Conservation (phyloP, 2,113 vertebrate genomes). For the Alethe diademata region DNA sequence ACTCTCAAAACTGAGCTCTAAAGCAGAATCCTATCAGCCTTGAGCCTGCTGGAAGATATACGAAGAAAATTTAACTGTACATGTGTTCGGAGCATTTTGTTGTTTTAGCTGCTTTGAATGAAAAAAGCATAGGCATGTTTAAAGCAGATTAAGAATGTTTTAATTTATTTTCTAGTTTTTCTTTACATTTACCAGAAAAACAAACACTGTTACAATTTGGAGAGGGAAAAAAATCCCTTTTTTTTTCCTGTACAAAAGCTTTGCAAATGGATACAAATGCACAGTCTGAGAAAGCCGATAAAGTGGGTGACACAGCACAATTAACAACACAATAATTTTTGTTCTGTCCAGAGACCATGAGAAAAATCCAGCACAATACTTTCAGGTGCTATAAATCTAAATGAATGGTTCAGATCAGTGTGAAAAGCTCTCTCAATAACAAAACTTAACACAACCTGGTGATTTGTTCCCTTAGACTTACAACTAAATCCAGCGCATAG, state of each 20-base stretch:
- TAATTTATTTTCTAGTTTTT: not conserved
- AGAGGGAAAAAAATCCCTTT: not conserved
- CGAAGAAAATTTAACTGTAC: not conserved
- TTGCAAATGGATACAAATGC: constrained; percentile 31
- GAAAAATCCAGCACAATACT: constrained; percentile 3
- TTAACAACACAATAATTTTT: not conserved
- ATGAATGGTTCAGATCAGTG: not conserved
- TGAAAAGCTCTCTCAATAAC: constrained; percentile 24
- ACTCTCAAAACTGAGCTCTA: not conserved
- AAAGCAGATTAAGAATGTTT: not conserved
- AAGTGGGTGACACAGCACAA: constrained; percentile 14
- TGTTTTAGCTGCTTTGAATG: not conserved
- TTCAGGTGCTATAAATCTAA: constrained; percentile 7
- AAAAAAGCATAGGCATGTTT: not conserved
- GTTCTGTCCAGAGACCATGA: not conserved
- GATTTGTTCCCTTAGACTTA: not conserved
- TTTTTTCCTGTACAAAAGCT: not conserved
- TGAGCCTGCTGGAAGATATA: not conserved
- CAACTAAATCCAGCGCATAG: not conserved
- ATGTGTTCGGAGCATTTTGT: not conserved
- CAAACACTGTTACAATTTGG: not conserved
- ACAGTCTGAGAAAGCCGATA: not conserved
- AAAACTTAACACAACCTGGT: constrained; percentile 11
- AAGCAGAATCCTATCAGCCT: not conserved
- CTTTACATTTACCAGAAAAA: not conserved